Conservation (phyloP, 92 coral and sea anemone species). For the Zoanthus sociatus region DNA sequence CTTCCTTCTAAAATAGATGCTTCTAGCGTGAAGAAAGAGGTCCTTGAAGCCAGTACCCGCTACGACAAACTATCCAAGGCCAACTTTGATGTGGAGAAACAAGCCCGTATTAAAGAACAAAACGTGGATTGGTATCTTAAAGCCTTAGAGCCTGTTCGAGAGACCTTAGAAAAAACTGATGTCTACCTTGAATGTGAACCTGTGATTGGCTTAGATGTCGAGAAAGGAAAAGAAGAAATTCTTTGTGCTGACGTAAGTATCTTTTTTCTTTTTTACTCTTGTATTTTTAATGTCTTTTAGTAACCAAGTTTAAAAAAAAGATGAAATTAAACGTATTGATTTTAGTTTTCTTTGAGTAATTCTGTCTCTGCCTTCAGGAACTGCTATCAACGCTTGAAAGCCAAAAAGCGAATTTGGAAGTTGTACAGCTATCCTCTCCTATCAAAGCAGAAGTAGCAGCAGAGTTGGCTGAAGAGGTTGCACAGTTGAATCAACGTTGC, state of each 20-base stretch:
- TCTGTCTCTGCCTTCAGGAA: conserved; percentile 40
- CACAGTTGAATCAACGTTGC: conserved; percentile 72
- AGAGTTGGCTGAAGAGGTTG: conserved; percentile 78
- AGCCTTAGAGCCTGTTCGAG: conserved; percentile 86
- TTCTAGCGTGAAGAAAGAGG: conserved; percentile 76
- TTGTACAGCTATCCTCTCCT: conserved; percentile 80
- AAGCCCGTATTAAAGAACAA: conserved; percentile 79
- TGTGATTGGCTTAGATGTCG: conserved; percentile 80
- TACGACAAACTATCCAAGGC: conserved; percentile 84
- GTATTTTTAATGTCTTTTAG: neutral
- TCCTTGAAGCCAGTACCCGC: conserved; percentile 78
- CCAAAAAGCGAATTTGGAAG: conserved; percentile 85
- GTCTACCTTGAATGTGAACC: conserved; percentile 80
- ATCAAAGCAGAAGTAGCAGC: conserved; percentile 74
- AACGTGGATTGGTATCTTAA: conserved; percentile 78
- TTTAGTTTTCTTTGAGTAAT: neutral
- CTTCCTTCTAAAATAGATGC: conserved; percentile 74
- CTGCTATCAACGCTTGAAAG: conserved; percentile 70
- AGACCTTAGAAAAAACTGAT: conserved; percentile 75
- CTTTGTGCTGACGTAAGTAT: conserved; percentile 77
- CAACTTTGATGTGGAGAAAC: conserved; percentile 81
- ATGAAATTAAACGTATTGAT: too few relatives aligned
- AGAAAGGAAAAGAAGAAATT: conserved; percentile 86
- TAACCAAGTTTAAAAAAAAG: too few relatives aligned
- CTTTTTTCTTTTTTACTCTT: neutral